These are phyloP conservation scores for Dynastes hyllus DNA, from an alignment of 2,888 invertebrate species.

Conservation along the genomic window DNA sequence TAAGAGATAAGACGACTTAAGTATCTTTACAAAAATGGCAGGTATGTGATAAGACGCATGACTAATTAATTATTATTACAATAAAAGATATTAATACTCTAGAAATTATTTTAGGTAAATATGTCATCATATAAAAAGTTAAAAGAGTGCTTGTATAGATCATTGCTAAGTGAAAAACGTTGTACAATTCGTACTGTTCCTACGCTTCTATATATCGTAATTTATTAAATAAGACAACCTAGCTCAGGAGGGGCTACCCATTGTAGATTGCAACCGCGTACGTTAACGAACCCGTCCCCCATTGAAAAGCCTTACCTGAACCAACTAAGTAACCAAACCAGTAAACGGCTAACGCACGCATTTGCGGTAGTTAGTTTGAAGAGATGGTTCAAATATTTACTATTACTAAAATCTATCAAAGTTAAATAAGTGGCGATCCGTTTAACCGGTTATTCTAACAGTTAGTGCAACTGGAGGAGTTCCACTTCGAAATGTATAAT, in stretches of 20 bases:
- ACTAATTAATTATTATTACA: too few relatives aligned
- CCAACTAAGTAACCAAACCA: slow-evolving; percentile 20
- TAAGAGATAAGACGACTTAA: too few relatives aligned
- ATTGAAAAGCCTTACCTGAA: slow-evolving; percentile 35
- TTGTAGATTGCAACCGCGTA: slow-evolving; percentile 7
- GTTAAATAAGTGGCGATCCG: slow-evolving; percentile 20
- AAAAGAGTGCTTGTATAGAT: too few relatives aligned
- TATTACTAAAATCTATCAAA: slow-evolving; percentile 1
- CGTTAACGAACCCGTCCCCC: background rate
- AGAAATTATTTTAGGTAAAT: too few relatives aligned
- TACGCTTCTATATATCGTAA: background rate
- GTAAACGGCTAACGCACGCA: background rate
- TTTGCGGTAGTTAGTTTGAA: slow-evolving; percentile 43
- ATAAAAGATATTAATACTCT: too few relatives aligned
- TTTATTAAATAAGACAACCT: slow-evolving; percentile 54
- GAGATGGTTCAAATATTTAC: slow-evolving; percentile 49
- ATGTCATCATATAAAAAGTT: too few relatives aligned
- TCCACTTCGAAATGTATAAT: slow-evolving; percentile 62
- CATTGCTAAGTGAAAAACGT: too few relatives aligned
- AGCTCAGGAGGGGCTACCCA: slow-evolving; percentile 60
- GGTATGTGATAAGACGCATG: too few relatives aligned
- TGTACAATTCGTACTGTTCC: too few relatives aligned
- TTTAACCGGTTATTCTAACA: background rate
- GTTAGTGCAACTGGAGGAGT: slow-evolving; percentile 22
- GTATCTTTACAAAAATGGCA: too few relatives aligned